Evolutionary conservation across 2,113 vertebrate species (phyloP), one percentile per base, ranked within the genome.

Genomic region (Nyctibius bracteatus): DNA sequence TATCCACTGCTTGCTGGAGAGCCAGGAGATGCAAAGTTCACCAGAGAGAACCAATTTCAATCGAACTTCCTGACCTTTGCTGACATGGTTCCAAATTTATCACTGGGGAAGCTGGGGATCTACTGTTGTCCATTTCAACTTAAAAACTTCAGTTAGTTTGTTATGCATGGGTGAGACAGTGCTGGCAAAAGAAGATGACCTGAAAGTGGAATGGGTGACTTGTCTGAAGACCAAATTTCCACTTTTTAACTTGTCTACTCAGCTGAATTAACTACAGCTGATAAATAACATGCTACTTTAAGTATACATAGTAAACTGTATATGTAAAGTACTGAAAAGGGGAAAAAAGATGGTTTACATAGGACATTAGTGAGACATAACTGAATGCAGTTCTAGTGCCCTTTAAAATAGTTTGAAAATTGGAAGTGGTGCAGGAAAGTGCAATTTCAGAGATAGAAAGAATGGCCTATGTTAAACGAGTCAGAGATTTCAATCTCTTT

Each of bases 1-100:
- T 88, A 37, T 95, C 90, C 85, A 71, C 3, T 81, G 72, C 90
- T 95, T 81, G 79, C 77, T 6, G 68, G 63, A 95, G 90, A 83
- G 67, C 37, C 85, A 83, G 59, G 67, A 88, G 62, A 68, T 86
- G 88, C 51, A 73, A 90, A 77, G 74, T 23, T 95, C 71, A 8
- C 27, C 86, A 88, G 59, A 59, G 73, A 91, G 57, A 92, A 90
- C 30, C 57, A 49, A 39, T 88, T 80, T 86, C 75, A 54, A n/a
- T 28, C 19, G 12, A 73, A 77, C 65, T 86, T 94, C 81, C 88
- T 92, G 94, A 87, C 68, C 78, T 80, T 74, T 91, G 90, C 74
- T 90, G 92, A 71, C 85, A 92, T 3, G 57, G 80, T 24, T 92
- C 94, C 90, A 92, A 59, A 93, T 71, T 63, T 90, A 88, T 51